A percentile compares a stretch with the other conserved stretches of the same genome.
These are phyloP conservation scores for Petroica traversi DNA, from an alignment of 2,113 vertebrate species.

Conservation along the genomic window DNA sequence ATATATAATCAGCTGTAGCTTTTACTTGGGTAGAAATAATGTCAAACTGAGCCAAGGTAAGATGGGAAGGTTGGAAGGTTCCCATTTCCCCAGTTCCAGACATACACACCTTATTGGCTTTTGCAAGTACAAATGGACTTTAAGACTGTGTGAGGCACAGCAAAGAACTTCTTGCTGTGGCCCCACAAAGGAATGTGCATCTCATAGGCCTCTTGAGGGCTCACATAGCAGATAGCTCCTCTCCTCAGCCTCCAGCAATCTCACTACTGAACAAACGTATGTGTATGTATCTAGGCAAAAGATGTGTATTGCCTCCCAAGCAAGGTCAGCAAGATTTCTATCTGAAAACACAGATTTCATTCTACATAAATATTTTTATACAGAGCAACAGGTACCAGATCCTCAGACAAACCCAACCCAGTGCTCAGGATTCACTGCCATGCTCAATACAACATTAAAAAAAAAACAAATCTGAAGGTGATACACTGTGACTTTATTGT, in stretches of 20 bases:
- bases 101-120: slow-evolving; percentile 26
- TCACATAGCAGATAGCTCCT: background rate
- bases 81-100: background rate
- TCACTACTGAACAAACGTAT: background rate
- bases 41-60: slow-evolving; percentile 36
- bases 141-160: background rate
- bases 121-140: background rate
- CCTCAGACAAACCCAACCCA: background rate
- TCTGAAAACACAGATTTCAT: background rate
- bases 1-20: slow-evolving; percentile 62
- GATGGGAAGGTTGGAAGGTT: slow-evolving; percentile 17
- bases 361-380: background rate
- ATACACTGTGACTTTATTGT: background rate
- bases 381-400: background rate
- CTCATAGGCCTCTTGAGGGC: background rate
- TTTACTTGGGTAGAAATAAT: slow-evolving; percentile 38
- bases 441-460: background rate
- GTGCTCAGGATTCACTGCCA: background rate
- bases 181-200: background rate
- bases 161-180: background rate
- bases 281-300: background rate
- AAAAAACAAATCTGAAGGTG: background rate
- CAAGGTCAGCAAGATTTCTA: background rate
- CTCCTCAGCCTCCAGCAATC: background rate
- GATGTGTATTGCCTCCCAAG: background rate